Conservation (phyloP, 2,797 vertebrate species). For the Aulostomus chinensis region DNA sequence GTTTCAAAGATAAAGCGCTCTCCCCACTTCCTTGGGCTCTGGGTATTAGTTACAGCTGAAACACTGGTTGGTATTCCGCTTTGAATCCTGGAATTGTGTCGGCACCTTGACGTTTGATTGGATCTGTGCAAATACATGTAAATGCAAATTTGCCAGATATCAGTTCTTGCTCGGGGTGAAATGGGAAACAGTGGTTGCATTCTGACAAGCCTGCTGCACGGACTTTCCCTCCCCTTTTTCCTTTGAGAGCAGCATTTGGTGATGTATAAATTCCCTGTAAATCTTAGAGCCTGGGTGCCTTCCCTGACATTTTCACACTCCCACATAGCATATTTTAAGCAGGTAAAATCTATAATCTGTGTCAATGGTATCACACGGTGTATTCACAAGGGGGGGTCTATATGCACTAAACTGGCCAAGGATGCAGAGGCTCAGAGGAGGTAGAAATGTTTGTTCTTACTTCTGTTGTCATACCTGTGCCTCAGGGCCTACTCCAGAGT, state of each 20-base stretch:
- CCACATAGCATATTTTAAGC: constrained; percentile 80
- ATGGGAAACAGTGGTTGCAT: constrained; percentile 75
- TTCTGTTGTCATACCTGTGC: constrained; percentile 69
- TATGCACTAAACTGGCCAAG: constrained; percentile 64
- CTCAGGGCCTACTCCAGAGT: constrained; percentile 61
- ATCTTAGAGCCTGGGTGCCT: constrained; percentile 72
- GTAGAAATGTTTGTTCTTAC: constrained; percentile 78
- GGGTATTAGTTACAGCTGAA: constrained; percentile 75
- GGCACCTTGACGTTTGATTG: constrained; percentile 82
- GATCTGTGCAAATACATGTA: constrained; percentile 82
- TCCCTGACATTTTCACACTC: constrained; percentile 81
- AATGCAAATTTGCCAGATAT: constrained; percentile 82
- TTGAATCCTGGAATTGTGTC: constrained; percentile 77
- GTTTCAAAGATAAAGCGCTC: constrained; percentile 63
- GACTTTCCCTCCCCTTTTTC: constrained; percentile 53
- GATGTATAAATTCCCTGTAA: constrained; percentile 82
- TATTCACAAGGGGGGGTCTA: constrained; percentile 60
- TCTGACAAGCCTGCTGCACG: constrained; percentile 61
- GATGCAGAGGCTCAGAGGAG: constrained; percentile 70
- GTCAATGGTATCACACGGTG: constrained; percentile 81
- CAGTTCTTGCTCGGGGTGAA: constrained; percentile 74
- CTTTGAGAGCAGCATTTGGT: constrained; percentile 67
- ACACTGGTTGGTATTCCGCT: constrained; percentile 71
- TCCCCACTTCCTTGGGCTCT: constrained; percentile 53
- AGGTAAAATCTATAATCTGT: constrained; percentile 84